Evolutionary conservation across 2,113 vertebrate genomes (phyloP), one percentile per base, ranked within the genome.

Genomic region (Seriola quinqueradiata): DNA sequence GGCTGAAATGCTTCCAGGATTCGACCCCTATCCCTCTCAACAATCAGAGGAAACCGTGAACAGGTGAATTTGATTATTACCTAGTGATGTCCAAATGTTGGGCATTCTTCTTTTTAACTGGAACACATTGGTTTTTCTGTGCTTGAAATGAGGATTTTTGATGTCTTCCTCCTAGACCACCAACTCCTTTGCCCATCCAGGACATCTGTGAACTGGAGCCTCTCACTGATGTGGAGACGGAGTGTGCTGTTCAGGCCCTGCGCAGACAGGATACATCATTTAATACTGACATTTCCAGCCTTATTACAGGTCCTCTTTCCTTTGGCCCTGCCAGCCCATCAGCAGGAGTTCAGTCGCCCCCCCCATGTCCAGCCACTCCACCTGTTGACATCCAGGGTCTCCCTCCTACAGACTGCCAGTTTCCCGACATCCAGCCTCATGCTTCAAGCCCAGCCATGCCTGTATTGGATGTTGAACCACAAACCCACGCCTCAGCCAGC

Each of bases 1-100:
- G 4, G 34, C 85, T 2, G 92, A 93, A 85, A 95, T 97, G 92
- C 25, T 83, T 80, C 88, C 60, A 4, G 78, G 52, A 77, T 95
- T 95, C 3, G 10, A 87, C 32, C 87, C 89, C 17, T 7, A n/a
- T 21, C 60, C 87, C 10, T 46, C 81, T 69, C 50, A 59, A 16
- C 73, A 75, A n/a, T 23, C 63, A 44, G 78, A 93, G 42, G 79
- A 89, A 74, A 65, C 67, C 0, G 8, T 71, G 1, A 72, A 82
- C 52, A 76, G 91, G 94, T 96, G 59, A 69, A 71, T 50, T 44
- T 23, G 4, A 36, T 57, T 13, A 8, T 60, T 21, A 44, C 8
- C 5, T 0, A n/a, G 28, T 9, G 25, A 16, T 28, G 9, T 55
- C 3, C 16, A 14, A 4, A 65, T 64, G 3, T 46, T 12, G 2